Evolutionary conservation across 2,888 invertebrate species (phyloP), one percentile per base, ranked within the genome.

Genomic region (Amorpha juglandis): DNA sequence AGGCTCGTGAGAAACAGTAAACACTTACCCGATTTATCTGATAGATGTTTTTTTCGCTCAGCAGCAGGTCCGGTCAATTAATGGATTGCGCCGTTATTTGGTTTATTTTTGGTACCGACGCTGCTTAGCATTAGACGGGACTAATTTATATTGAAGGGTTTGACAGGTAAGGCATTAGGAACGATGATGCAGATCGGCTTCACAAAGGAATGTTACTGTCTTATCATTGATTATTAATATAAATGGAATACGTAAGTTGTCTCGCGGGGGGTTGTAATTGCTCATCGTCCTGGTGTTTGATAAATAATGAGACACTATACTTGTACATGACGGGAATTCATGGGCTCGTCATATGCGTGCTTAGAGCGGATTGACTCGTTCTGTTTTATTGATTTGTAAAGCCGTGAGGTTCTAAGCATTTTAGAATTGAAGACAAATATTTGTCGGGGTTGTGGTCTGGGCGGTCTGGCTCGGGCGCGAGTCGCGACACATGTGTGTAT

Each of bases 1-100:
- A 84, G 86, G 84, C 84, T 89, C 91, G 92, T 93, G 92, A 93
- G 93, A 92, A 92, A 89, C 90, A 87, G 92, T 93, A 92, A 93
- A 93, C 92, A 92, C 92, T 92, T 92, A 91, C 90, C 87, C 89
- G 84, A 84, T 88, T 92, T 91, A 93, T 92, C 92, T 86, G 90
- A 92, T 91, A 86, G 86, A 84, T 77, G 81, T 88, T 92, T 91
- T 91, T 92, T 91, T 88, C 82, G 82, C 90, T 83, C 85, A 85
- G 86, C 88, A 80, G 88, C 89, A 85, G 89, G 91, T 91, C 91
- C 91, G 80, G 88, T 91, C 91, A 90, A 92, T 92, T 92, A 92
- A 92, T 92, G 91, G 91, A 87, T 90, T 89, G 85, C 88, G 89
- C 91, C 88, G 90, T 92, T 92, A 91, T 82, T 81, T 90, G 83